Percentiles rank a stretch among this genome's conserved stretches.
phyloP scores from a whole-genome alignment of 1,140 invertebrate genomes.

The Tetramorium parvispinum region DNA sequence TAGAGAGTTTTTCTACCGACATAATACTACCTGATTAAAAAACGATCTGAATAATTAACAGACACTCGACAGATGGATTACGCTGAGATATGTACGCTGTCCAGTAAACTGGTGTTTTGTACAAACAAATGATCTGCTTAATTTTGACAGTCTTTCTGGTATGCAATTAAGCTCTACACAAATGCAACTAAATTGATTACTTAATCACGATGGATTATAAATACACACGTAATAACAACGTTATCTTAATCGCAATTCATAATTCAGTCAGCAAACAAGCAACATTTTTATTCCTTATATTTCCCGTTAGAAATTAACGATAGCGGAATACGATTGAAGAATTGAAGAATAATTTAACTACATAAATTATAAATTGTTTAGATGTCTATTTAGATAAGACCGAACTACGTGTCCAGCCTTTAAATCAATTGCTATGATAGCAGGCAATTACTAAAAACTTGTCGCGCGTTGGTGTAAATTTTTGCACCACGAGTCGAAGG shows the following conservation, averaged over 20 bases:
- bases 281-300: not conserved
- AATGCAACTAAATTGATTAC: slow-evolving; percentile 24
- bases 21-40: not conserved
- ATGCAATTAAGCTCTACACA: slow-evolving; percentile 25
- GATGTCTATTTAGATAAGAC: not conserved
- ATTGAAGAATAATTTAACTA: not conserved
- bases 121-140: slow-evolving; percentile 34
- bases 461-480: slow-evolving; percentile 5
- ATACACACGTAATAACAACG: slow-evolving; percentile 19
- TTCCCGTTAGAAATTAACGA: not conserved
- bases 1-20: not conserved
- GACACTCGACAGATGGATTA: not conserved
- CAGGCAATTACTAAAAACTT: not conserved
- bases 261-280: not conserved
- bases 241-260: slow-evolving; percentile 1
- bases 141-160: not conserved
- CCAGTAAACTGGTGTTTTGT: not conserved
- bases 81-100: slow-evolving; percentile 9
- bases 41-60: slow-evolving; percentile 41
- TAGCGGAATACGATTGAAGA: not conserved
- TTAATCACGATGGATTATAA: slow-evolving; percentile 7
- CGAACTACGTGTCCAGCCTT: not conserved
- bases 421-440: not conserved
- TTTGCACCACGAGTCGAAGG: not conserved
- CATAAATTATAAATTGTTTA: not conserved